phyloP scores from a whole-genome alignment of 92 coral and sea anemone species.

The Plumapathes pennacea region DNA sequence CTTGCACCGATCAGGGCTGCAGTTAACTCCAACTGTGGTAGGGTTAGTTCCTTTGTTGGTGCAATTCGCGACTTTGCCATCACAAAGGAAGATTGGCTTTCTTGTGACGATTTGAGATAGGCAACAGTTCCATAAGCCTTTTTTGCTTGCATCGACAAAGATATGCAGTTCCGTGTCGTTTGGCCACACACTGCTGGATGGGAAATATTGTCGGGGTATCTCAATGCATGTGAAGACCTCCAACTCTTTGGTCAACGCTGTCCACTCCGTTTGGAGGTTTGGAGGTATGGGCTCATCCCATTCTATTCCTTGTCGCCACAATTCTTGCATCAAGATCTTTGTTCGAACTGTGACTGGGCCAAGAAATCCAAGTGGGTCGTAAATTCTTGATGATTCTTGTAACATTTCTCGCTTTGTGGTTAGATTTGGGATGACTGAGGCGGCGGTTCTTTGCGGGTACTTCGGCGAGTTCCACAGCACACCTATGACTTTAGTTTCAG shows the following conservation, averaged over 20 bases:
- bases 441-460: not conserved
- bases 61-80: constrained; percentile 33
- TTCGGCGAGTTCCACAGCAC: constrained; percentile 8
- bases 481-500: constrained; percentile 12
- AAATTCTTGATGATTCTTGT: constrained; percentile 31
- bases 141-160: constrained; percentile 42
- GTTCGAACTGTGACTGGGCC: constrained; percentile 6
- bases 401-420: constrained; percentile 46
- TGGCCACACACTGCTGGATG: too few relatives aligned
- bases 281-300: constrained; percentile 43
- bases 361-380: constrained; percentile 6
- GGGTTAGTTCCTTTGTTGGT: constrained; percentile 2
- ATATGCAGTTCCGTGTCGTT: constrained; percentile 43
- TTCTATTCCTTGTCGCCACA: constrained; percentile 7
- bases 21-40: constrained; percentile 20
- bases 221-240: too few relatives aligned
- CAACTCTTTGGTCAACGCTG: too few relatives aligned
- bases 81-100: constrained; percentile 31
- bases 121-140: constrained; percentile 63
- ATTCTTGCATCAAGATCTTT: too few relatives aligned
- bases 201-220: too few relatives aligned
- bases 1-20: constrained; percentile 23
- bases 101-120: constrained; percentile 28
- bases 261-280: constrained; percentile 2
- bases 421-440: not conserved